phyloP scores from a whole-genome alignment of 2,113 vertebrate genomes.

The Leucosticte australis region DNA sequence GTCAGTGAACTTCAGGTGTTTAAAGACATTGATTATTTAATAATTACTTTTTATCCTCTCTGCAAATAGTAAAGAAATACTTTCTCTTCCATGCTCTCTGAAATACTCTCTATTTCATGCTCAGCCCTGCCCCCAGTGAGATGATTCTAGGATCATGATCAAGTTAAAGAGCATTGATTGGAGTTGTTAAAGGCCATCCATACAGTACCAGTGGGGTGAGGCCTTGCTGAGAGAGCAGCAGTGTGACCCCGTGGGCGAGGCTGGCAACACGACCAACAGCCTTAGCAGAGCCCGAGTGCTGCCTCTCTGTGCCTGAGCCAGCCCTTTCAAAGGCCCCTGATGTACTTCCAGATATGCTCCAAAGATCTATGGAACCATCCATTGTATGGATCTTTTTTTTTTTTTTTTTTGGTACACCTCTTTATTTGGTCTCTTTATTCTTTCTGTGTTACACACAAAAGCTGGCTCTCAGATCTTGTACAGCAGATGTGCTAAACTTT shows the following conservation, averaged over 20 bases:
- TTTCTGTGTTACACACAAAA: background rate
- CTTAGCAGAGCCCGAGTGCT: background rate
- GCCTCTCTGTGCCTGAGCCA: background rate
- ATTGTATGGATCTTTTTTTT: background rate
- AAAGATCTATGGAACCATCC: background rate
- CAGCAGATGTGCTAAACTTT: background rate
- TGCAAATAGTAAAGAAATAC: background rate
- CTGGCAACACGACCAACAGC: background rate
- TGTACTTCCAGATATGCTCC: background rate
- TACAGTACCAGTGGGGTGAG: rapidly evolving
- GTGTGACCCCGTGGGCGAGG: background rate
- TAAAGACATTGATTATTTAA: slow-evolving; percentile 33
- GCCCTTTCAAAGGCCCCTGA: background rate
- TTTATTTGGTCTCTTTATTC: background rate
- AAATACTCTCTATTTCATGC: background rate
- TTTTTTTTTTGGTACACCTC: background rate
- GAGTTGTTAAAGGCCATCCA: background rate
- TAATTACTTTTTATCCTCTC: background rate
- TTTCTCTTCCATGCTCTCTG: background rate
- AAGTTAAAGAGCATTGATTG: background rate
- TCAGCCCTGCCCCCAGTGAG: slow-evolving; percentile 9
- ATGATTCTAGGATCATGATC: background rate
- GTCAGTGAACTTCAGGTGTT: background rate
- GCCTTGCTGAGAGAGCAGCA: background rate
- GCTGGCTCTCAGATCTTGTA: background rate